Base-by-base conservation (phyloP, 1,140 invertebrate genomes). In the Polypedilum vanderplanki region DNA sequence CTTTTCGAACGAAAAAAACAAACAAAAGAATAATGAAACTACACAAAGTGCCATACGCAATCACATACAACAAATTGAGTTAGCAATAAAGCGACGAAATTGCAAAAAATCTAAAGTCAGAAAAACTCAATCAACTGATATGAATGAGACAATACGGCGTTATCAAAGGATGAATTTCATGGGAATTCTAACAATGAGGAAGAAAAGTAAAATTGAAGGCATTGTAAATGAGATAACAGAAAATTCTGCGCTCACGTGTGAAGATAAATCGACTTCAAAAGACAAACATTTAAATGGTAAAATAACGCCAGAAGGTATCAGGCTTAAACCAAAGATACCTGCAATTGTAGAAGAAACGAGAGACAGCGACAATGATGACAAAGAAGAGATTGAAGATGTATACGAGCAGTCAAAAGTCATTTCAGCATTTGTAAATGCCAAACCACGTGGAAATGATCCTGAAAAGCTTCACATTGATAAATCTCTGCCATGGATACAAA, bases 141-240 rank as follows among this genome's bases (percentile, higher is more conserved):
- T 1, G 46, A 57, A 57, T 57, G 10, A 57, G 46, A 57, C n/a
- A 57, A 12, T n/a, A 57, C 12, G n/a, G 9, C 46, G 46, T n/a
- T 57, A 57, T 57, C 46, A 57, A 57, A 57, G 46, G 46, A 57
- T 57, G 46, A 57, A 57, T n/a, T 57, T 57, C 15, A 57, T 57
- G 46, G 46, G 46, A 57, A 57, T 57, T n/a, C 3, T 12, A n/a
- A 57, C 46, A 12, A 57, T 15, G 46, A n/a, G 12, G n/a, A 15
- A n/a, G 46, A 57, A 15, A n/a, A 57, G 15, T 57, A n/a, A 57
- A n/a, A 57, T n/a, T 57, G 46, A 57, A 15, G n/a, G 46, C 3
- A 33, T 33, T 33, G 24, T 33, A 33, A 33, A 9, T n/a, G 12
- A 57, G 46, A 57, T 57, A 0, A 15, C 12, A 57, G 46, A 15